Evolutionary conservation across 2,888 invertebrate species (phyloP), one percentile per base, ranked within the genome.

Genomic region (Parasteatoda lunata): DNA sequence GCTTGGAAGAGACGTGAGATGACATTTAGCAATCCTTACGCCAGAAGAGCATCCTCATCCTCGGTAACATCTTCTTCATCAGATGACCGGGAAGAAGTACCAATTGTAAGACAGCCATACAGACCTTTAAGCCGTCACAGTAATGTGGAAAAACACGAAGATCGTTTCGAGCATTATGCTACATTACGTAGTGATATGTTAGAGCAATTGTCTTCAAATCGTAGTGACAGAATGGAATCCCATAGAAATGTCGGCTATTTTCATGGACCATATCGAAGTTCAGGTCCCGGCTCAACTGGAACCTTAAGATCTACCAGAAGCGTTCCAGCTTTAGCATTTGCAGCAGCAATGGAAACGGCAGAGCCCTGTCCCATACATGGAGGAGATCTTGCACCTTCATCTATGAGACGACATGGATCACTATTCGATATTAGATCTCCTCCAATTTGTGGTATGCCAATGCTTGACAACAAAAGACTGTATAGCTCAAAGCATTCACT

Each of bases 281-380:
- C 75, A 5, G 76, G 47, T 13, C 79, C 79, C 70, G 84, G 78
- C 30, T 84, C 84, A 73, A 77, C 77, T 8, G 88, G 89, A 1
- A 89, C 89, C 52, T 73, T 89, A 64, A 71, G 90, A 64, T 90
- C 90, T 0, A 89, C 89, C 5, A 81, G 89, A 84, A 89, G 89
- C 77, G 89, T 89, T 8, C 90, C 90, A 30, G 88, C 89, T 51
- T 68, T 90, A 64, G 89, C 89, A 54, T 84, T 89, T 75, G 84
- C 89, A 6, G 78, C 85, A 9, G 87, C 87, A 47, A 88, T 83
- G 69, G 78, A 84, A 79, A 79, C 75, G 13, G 84, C 84, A 54
- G 89, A 89, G 52, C 83, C 89, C 3, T 90, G 90, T 75, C 90
- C 90, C 49, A 89, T 90, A 11, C 90, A 90, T 70, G 89, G 89